Evolutionary conservation across 2,113 vertebrate genomes (phyloP), one percentile per base, ranked within the genome.

Genomic region (Ptyas mucosa): DNA sequence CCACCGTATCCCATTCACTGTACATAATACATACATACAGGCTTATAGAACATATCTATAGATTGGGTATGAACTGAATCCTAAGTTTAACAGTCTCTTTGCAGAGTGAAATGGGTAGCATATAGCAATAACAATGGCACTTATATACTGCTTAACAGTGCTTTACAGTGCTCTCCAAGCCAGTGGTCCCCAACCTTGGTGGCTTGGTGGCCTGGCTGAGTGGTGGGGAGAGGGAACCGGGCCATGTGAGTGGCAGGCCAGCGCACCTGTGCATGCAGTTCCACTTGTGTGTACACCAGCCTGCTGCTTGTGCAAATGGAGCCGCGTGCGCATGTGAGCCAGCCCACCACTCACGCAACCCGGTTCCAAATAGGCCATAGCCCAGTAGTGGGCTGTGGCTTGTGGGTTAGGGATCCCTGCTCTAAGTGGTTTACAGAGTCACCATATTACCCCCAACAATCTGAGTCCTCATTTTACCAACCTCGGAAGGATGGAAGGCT

Each of bases 201-300:
- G 5, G 29, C 12, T 69, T 69, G 29, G 12, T 0, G 29, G 64
- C 29, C 64, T 2, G 5, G 64, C 29, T 15, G 29, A 5, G 9
- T 61, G 57, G 12, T n/a, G 20, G 14, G 18, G 24, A 46, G 1
- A 57, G 11, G 24, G n/a, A 57, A 43, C 1, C 14, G 54, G 11
- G 34, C n/a, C 21, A 3, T 18, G 1, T 0, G 6, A 34, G n/a
- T 7, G 8, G 20, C 20, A 2, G 64, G 29, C 29, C 6, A 2
- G 12, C 0, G 1, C 12, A 14, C 29, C 61, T 14, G 5, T n/a
- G 12, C 29, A n/a, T n/a, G 29, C 12, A n/a, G 5, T 12, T 69
- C 0, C 61, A 69, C 12, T 69, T 1, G 0, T 14, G 61, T 69
- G 29, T 12, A 6, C 1, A 8, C 24, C 3, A 1, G 24, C 3